Evolutionary conservation across 2,888 invertebrate genomes (phyloP), one percentile per base, ranked within the genome.

Genomic region (Eurytoma adleriae): DNA sequence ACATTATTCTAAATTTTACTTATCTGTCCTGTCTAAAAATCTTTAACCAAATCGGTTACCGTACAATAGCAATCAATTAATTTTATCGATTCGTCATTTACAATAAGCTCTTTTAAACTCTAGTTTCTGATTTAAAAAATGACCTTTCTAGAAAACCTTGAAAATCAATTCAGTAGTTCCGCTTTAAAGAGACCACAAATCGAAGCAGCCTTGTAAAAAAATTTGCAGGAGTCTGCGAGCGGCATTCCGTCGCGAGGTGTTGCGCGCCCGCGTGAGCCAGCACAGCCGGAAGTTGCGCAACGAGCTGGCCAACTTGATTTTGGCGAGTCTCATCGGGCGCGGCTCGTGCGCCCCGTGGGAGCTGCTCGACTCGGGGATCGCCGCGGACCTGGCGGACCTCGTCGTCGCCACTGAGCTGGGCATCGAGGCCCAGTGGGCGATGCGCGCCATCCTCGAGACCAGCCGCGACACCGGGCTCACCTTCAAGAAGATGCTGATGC

Each of bases 401-500:
- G 84, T 87, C 52, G 79, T 85, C 0, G 85, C 84, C 13, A 84
- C 86, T 12, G 89, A 90, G 83, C 71, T 85, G 24, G 85, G 50
- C 13, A 81, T 78, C 3, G 82, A 80, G 84, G 83, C 16, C 86
- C 88, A 4, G 3, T 90, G 91, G 88, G 84, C 2, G 79, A 87
- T 20, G 30, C 76, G 16, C 4, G 79, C 88, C 1, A 79, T 72
- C 27, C 86, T 90, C 70, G 84, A 84, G 7, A 70, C 83, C 2
- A 86, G 81, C 7, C 84, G 84, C 14, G 84, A 86, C 16, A n/a
- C 14, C 0, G 88, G 90, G 80, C 82, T 89, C 18, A 78, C 84
- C n/a, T 91, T 91, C 64, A 89, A 88, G 79, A 90, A 89, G 80
- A 86, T 85, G 30, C 71, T 91, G 10, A 80, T 91, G 4, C 71